Evolutionary conservation across 2,113 vertebrate genomes (phyloP), one percentile per base, ranked within the genome.

Genomic region (Lamprotornis superbus): DNA sequence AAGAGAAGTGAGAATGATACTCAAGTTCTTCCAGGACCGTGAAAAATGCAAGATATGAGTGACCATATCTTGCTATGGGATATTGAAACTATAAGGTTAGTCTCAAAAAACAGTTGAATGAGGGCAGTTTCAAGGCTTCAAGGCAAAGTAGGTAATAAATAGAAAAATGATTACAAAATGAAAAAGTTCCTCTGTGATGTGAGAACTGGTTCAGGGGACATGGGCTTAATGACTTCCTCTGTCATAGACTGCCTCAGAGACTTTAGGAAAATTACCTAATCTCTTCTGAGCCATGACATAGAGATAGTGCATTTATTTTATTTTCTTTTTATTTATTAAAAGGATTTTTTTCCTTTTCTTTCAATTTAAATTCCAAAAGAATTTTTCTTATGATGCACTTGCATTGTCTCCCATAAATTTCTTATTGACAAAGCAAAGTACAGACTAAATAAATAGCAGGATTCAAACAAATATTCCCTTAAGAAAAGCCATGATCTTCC

Each of bases 101-200:
- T 88, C 93, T 76, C 59, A 94, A 83, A 88, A 85, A 88, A 52
- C 5, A 5, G 59, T 77, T 93, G 82, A 93, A 83, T 80, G 52
- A 86, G 42, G 70, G 56, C 35, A 81, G 83, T 64, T 96, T 88
- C 56, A 88, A 91, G 78, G 79, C 93, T 97, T 91, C 59, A 92
- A 96, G 88, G 82, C 68, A 90, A 71, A 88, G 53, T 50, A 83
- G 15, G 56, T 94, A 94, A 95, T 95, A 96, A 94, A 94, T 93
- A 94, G 56, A 90, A 93, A 95, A 94, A 93, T 83, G 8, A 85
- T 86, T 95, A 80, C 68, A 90, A 93, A 95, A 93, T 90, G 67
- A 69, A 94, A 94, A 92, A 52, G 39, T 91, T 88, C 56, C 49
- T 94, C 87, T 90, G 23, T 78, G 71, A 80, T 86, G 60, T 83